These are phyloP conservation scores for Leucania comma DNA, from an alignment of 2,888 invertebrate species.

Conservation along the genomic window DNA sequence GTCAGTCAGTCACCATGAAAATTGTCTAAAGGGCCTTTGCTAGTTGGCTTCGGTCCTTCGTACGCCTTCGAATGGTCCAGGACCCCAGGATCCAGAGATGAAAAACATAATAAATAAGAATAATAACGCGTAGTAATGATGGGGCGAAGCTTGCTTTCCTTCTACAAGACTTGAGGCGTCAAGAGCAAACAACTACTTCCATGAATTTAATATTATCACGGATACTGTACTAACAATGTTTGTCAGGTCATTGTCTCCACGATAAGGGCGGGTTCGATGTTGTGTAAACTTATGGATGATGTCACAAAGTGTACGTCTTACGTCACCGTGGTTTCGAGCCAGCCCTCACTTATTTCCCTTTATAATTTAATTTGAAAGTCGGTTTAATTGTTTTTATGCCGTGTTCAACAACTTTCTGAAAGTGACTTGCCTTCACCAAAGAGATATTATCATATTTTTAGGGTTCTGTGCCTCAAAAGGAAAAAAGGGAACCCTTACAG, in stretches of 20 bases:
- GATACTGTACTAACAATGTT: slow-evolving; percentile 31
- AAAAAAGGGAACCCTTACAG: no score
- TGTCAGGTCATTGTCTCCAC: slow-evolving; percentile 9
- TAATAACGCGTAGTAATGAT: no score
- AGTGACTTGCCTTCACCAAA: not conserved
- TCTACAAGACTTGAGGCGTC: no score
- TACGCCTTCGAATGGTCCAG: no score
- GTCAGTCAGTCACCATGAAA: no score
- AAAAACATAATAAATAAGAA: no score
- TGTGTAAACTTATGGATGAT: slow-evolving; percentile 35
- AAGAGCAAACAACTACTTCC: not conserved
- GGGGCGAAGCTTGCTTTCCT: no score
- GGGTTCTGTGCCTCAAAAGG: no score
- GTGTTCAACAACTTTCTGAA: not conserved
- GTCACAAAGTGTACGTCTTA: slow-evolving; percentile 19
- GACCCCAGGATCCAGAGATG: no score
- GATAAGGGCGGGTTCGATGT: not conserved
- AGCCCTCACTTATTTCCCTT: slow-evolving; percentile 10
- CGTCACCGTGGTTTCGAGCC: slow-evolving; percentile 42
- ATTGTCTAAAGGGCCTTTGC: no score
- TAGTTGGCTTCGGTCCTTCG: no score
- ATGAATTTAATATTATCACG: not conserved
- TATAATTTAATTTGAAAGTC: slow-evolving; percentile 22
- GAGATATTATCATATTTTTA: not conserved
- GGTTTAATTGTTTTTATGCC: slow-evolving; percentile 1